A percentile compares a stretch with the other conserved stretches of the same genome.
Evolutionary conservation across 2,797 vertebrate species (phyloP).

Genomic region (Enoplosus armatus): DNA sequence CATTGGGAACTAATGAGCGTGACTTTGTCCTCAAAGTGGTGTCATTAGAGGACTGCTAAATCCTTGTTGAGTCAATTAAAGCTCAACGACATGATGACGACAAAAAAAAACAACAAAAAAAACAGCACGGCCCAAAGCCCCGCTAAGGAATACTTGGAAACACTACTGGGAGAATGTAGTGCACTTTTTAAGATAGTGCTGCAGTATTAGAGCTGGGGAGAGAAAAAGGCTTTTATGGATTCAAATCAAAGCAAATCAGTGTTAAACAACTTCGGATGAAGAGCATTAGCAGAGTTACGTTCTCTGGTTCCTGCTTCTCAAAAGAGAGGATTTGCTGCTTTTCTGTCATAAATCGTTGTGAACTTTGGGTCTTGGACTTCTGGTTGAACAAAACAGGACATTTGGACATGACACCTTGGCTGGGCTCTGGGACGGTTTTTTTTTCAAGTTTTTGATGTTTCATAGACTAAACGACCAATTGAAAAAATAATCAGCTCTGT

Average conservation of each 20-base stretch:
- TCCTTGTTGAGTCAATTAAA: slow-evolving; percentile 81
- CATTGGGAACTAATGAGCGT: slow-evolving; percentile 78
- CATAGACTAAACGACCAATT: neutral
- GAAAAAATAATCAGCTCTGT: neutral
- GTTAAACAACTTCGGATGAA: slow-evolving; percentile 19
- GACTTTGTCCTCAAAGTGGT: slow-evolving; percentile 75
- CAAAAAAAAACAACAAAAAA: slow-evolving; percentile 53
- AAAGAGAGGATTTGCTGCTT: neutral
- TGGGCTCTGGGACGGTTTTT: neutral
- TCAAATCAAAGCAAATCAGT: slow-evolving; percentile 48
- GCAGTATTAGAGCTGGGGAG: slow-evolving; percentile 23
- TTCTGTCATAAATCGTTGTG: neutral
- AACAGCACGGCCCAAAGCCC: slow-evolving; percentile 49
- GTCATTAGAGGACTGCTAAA: slow-evolving; percentile 75
- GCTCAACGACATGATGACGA: slow-evolving; percentile 67
- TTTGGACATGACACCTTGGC: neutral
- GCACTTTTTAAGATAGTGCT: slow-evolving; percentile 45
- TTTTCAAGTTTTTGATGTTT: neutral
- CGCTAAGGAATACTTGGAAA: slow-evolving; percentile 52
- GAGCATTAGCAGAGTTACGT: neutral
- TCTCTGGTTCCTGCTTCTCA: neutral
- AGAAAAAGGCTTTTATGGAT: slow-evolving; percentile 37
- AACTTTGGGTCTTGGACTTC: neutral
- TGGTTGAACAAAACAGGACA: neutral
- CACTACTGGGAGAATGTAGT: slow-evolving; percentile 48